These are phyloP conservation scores for Microctonus hyperodae DNA, from an alignment of 2,888 invertebrate species.

Conservation along the genomic window DNA sequence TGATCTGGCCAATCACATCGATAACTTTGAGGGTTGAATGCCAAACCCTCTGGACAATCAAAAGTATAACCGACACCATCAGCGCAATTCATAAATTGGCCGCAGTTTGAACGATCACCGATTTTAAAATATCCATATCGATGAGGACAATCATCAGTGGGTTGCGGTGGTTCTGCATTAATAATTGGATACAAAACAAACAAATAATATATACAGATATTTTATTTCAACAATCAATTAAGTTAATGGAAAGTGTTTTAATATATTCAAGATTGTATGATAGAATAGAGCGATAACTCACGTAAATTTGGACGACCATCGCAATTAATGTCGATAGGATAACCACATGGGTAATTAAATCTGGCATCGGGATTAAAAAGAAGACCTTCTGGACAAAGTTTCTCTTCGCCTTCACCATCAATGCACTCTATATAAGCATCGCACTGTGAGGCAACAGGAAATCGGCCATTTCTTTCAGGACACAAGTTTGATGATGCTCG, in stretches of 20 bases:
- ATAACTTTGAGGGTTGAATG: conserved; percentile 75
- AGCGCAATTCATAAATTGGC: conserved; percentile 83
- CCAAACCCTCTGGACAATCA: conserved; percentile 84
- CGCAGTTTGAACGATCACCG: conserved; percentile 74
- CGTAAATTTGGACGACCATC: conserved; percentile 69
- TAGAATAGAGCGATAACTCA: too few relatives aligned
- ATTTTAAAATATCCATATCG: conserved; percentile 83
- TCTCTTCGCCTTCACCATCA: conserved; percentile 78
- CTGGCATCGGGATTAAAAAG: conserved; percentile 77
- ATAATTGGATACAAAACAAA: background rate
- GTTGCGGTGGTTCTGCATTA: conserved; percentile 71
- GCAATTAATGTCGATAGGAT: conserved; percentile 84
- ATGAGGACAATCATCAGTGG: conserved; percentile 82
- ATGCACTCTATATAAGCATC: conserved; percentile 78
- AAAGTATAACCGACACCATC: conserved; percentile 77
- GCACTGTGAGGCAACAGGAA: conserved; percentile 73
- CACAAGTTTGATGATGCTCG: conserved; percentile 62
- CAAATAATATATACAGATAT: background rate
- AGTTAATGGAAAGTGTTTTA: background rate
- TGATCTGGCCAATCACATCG: conserved; percentile 90
- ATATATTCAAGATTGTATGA: too few relatives aligned
- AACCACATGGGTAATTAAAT: conserved; percentile 80
- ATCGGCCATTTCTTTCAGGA: conserved; percentile 74
- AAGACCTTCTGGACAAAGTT: conserved; percentile 83
- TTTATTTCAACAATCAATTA: background rate